Evolutionary conservation across 2,797 vertebrate genomes (phyloP).

Genomic region (Pangasius sanitwongsei): DNA sequence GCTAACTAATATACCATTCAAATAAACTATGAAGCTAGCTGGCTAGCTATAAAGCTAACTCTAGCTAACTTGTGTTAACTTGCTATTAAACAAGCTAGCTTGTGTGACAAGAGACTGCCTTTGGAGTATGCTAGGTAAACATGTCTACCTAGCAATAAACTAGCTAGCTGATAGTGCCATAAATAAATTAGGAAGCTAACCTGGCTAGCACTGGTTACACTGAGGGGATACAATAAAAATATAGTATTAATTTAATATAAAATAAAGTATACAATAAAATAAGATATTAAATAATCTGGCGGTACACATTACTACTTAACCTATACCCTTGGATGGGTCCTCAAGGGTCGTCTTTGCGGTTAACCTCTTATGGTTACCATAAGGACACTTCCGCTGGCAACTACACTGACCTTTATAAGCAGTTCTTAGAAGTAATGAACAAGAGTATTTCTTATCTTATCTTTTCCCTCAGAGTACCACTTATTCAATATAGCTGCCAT

Average conservation of each 20-base stretch:
- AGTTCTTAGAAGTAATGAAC: slow-evolving; percentile 32
- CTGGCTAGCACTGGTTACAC: not conserved
- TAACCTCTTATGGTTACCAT: slow-evolving; percentile 8
- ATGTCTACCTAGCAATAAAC: not conserved
- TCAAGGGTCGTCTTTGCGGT: not conserved
- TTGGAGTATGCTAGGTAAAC: not conserved
- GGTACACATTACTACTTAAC: not conserved
- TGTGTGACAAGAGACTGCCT: not conserved
- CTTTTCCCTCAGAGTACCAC: slow-evolving; percentile 22
- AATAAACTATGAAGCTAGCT: not conserved
- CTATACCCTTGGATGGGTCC: no score
- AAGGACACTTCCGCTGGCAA: slow-evolving; percentile 1
- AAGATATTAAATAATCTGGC: not conserved
- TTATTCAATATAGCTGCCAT: slow-evolving; percentile 22
- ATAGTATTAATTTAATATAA: not conserved
- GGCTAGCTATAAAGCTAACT: not conserved
- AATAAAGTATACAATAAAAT: not conserved
- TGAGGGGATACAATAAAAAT: not conserved
- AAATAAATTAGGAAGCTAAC: not conserved
- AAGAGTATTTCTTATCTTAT: slow-evolving; percentile 33
- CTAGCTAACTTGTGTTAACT: not conserved
- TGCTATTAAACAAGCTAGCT: not conserved
- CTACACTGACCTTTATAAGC: slow-evolving; percentile 26
- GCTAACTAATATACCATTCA: not conserved
- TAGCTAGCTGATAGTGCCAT: not conserved